Conservation (phyloP, 1,140 invertebrate genomes). For the Danaus plexippus region DNA sequence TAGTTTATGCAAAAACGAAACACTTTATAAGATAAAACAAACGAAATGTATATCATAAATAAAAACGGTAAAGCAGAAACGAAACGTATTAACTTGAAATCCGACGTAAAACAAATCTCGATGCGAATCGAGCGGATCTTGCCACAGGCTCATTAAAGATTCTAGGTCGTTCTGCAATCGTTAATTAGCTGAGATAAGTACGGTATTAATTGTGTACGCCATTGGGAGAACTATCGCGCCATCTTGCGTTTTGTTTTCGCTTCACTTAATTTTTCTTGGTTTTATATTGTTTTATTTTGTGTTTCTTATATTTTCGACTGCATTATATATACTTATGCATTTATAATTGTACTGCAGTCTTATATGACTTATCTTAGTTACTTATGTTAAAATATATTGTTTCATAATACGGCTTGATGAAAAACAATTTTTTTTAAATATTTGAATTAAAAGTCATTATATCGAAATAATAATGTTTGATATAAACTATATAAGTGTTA, state of each 20-base stretch:
- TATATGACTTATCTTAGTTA: too few relatives aligned
- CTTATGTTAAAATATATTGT: not conserved
- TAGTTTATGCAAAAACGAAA: not conserved
- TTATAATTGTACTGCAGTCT: too few relatives aligned
- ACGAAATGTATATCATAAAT: not conserved
- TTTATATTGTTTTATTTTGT: not conserved
- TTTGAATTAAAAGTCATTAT: too few relatives aligned
- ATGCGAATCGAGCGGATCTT: slow-evolving; percentile 51
- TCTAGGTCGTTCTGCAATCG: slow-evolving; percentile 65
- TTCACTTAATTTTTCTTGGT: slow-evolving; percentile 17
- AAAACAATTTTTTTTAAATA: too few relatives aligned
- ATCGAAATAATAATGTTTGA: too few relatives aligned
- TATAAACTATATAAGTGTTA: too few relatives aligned
- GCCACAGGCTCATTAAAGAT: slow-evolving; percentile 63
- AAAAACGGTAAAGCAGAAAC: slow-evolving; percentile 9
- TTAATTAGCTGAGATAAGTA: slow-evolving; percentile 66
- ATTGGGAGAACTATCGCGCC: slow-evolving; percentile 52
- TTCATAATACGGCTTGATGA: not conserved
- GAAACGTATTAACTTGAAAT: slow-evolving; percentile 16
- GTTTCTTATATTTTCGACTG: not conserved
- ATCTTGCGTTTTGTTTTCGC: slow-evolving; percentile 44
- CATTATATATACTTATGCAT: not conserved
- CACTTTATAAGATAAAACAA: not conserved
- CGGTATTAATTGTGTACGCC: slow-evolving; percentile 65
- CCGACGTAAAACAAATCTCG: slow-evolving; percentile 18